Evolutionary conservation across 2,888 invertebrate genomes (phyloP).

Genomic region (Cheilosia grossa): DNA sequence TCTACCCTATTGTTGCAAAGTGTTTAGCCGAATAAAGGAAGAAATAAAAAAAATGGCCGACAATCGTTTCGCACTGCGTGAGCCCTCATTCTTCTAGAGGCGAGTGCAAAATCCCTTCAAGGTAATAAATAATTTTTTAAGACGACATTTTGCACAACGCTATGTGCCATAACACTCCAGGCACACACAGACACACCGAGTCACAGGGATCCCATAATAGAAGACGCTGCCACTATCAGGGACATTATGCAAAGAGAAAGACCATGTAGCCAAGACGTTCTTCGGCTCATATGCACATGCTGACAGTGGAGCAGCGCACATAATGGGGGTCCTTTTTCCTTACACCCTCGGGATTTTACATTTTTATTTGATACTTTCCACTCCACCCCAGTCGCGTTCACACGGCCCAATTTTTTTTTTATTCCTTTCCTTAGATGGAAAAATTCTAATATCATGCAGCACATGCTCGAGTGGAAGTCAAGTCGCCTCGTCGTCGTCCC

Average conservation of each 20-base stretch:
- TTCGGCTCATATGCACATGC: slow-evolving; percentile 15
- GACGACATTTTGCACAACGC: slow-evolving; percentile 70
- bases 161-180: slow-evolving; percentile 59
- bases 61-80: slow-evolving; percentile 73
- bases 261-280: slow-evolving; percentile 40
- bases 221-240: slow-evolving; percentile 44
- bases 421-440: slow-evolving; percentile 40
- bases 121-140: slow-evolving; percentile 73
- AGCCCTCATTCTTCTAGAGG: slow-evolving; percentile 46
- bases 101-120: slow-evolving; percentile 61
- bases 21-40: slow-evolving; percentile 10
- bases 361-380: slow-evolving; percentile 53
- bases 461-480: slow-evolving; percentile 44
- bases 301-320: slow-evolving; percentile 18
- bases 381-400: slow-evolving; percentile 11
- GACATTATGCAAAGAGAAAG: slow-evolving; percentile 58
- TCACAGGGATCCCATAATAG: slow-evolving; percentile 35
- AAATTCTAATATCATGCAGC: slow-evolving; percentile 64
- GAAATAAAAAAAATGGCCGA: slow-evolving; percentile 49
- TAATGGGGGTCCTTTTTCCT: slow-evolving; percentile 33
- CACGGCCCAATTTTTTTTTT: slow-evolving; percentile 38
- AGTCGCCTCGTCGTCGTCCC: slow-evolving; percentile 33
- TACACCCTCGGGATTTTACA: slow-evolving; percentile 52
- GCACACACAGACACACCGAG: slow-evolving; percentile 8
- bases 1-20: slow-evolving; percentile 50